Base-by-base conservation (phyloP, 2,113 vertebrate genomes). In the Albula goreensis region DNA sequence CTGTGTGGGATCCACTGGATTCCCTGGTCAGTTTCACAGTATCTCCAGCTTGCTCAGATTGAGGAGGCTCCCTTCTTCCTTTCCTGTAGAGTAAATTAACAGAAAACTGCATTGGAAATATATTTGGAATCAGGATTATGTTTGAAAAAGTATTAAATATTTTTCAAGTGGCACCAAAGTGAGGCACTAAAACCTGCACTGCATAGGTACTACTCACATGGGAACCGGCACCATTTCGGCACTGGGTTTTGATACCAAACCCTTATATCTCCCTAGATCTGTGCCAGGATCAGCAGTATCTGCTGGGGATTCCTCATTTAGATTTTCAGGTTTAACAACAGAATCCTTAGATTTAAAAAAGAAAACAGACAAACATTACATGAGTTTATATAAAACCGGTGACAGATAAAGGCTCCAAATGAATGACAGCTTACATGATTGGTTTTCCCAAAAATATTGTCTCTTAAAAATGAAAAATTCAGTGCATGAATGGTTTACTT, bases 321-420 rank as follows among this genome's bases (percentile, higher is more conserved):
- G 48, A 4, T 22, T 25, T 56, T 82, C 81, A 17, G 11, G 11
- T 48, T 51, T 0, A 78, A 53, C 51, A 1, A 51, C 52, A 41
- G 70, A 52, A 50, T 82, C 66, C 85, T 86, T 78, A 15, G 41
- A 57, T 79, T 51, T n/a, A 78, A n/a, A 78, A 56, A 25, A 4
- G 78, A 81, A n/a, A 82, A 48, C 22, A 63, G 57, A 50, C 48
- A 63, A 50, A 22, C 4, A 79, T 15, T 53, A 13, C 22, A n/a
- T 11, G 17, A 60, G 6, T 11, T 13, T 13, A 41, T 41, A 41
- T 41, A 41, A 41, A 41, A 60, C 12, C 56, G 22, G 2, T 66
- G 17, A 3, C 17, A 66, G 17, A 19, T 66, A 7, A 22, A 66
- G 60, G 19, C 1, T 66, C 17, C 5, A 66, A 22, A 66, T 66